Conservation (phyloP, 2,888 invertebrate genomes). For the Nephrocerus scutellatus region DNA sequence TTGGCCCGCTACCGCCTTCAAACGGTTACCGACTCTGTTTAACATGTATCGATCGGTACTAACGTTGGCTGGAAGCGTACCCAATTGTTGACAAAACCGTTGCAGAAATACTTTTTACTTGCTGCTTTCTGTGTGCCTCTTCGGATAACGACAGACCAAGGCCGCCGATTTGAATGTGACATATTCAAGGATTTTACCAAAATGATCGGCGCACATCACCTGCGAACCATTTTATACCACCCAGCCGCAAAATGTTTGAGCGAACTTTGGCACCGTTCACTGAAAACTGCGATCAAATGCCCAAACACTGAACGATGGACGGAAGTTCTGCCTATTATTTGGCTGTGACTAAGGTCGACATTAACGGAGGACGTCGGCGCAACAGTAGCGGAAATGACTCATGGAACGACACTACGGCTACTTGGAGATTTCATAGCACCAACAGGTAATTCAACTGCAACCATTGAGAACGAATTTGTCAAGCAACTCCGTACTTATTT, state of each 20-base stretch:
- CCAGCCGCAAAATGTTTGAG: conserved; percentile 14
- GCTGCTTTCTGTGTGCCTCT: conserved; percentile 17
- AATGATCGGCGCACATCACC: conserved; percentile 4
- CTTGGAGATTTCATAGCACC: no score
- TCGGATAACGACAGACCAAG: conserved; percentile 17
- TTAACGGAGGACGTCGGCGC: conserved; percentile 14
- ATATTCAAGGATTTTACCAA: conserved; percentile 10
- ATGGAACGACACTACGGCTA: no score
- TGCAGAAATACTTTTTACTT: conserved; percentile 1
- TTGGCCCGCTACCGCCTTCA: conserved; percentile 1
- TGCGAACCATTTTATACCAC: conserved; percentile 11
- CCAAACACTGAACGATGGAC: conserved; percentile 10
- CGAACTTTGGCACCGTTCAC: conserved; percentile 10
- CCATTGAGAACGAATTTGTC: no score
- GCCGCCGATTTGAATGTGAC: conserved; percentile 15
- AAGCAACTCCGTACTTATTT: no score
- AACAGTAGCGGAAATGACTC: conserved; percentile 11
- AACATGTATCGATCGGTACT: conserved; percentile 7
- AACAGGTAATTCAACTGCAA: no score
- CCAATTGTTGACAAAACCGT: conserved; percentile 1
- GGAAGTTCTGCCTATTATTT: conserved; percentile 13
- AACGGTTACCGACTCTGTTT: conserved; percentile 1
- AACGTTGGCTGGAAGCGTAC: conserved; percentile 5
- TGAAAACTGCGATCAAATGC: conserved; percentile 9
- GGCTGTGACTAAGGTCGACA: conserved; percentile 5